A percentile compares a stretch with the other conserved stretches of the same genome.
phyloP scores from a whole-genome alignment of 2,113 vertebrate genomes.

The Boleophthalmus pectinirostris region DNA sequence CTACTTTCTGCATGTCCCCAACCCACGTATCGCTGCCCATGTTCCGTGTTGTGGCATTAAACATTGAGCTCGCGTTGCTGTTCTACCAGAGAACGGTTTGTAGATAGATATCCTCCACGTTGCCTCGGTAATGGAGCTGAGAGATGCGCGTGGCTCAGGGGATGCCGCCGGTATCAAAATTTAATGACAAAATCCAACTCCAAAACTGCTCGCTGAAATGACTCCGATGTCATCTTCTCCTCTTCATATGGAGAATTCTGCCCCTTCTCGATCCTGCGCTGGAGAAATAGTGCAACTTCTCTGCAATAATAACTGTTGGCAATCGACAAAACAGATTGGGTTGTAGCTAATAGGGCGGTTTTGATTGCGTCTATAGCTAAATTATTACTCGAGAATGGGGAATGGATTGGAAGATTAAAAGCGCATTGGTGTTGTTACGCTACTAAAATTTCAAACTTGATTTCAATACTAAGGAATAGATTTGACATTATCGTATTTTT shows the following conservation, averaged over 20 bases:
- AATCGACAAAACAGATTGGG: background rate
- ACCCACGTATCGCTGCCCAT: background rate
- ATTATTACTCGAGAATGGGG: background rate
- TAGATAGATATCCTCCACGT: background rate
- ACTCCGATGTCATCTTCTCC: background rate
- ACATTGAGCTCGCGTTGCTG: background rate
- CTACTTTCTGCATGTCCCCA: background rate
- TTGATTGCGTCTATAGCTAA: background rate
- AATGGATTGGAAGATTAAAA: background rate
- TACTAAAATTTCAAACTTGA: background rate
- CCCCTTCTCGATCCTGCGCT: background rate
- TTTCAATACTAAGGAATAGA: too few relatives aligned
- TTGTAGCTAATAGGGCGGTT: background rate
- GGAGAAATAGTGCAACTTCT: background rate
- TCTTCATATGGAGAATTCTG: background rate
- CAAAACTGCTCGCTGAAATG: constrained; percentile 2
- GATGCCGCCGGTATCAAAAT: background rate
- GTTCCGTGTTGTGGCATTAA: background rate
- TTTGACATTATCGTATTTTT: too few relatives aligned
- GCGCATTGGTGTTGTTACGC: too few relatives aligned
- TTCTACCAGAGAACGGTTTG: background rate
- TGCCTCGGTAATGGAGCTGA: constrained; percentile 8
- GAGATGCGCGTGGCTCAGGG: background rate
- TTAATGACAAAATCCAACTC: constrained; percentile 10
- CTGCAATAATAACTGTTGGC: background rate